phyloP scores from a whole-genome alignment of 1,140 invertebrate species.

The Diorhabda carinulata region DNA sequence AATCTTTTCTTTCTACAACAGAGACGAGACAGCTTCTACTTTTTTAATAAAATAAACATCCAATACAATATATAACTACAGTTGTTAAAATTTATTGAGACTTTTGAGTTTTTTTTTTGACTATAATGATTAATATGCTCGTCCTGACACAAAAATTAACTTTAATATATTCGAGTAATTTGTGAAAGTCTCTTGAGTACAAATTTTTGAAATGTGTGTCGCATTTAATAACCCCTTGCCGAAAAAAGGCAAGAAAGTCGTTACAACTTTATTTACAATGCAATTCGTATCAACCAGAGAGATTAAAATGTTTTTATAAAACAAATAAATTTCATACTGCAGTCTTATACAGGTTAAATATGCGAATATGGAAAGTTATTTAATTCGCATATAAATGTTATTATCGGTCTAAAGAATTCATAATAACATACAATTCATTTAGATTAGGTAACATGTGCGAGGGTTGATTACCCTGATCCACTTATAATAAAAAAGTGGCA shows the following conservation, averaged over 20 bases:
- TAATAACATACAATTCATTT: no score
- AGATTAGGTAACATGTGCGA: no score
- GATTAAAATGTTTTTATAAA: conserved; percentile 3
- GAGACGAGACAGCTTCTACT: no score
- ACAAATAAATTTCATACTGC: neutral
- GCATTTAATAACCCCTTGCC: conserved; percentile 1
- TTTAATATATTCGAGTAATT: conserved; percentile 3
- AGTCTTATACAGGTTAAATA: neutral
- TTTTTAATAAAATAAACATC: no score
- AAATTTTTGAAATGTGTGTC: conserved; percentile 3
- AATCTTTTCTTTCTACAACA: no score
- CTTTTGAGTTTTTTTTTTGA: no score
- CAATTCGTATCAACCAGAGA: neutral
- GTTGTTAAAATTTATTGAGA: no score
- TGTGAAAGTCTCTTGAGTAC: neutral
- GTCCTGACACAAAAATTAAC: neutral
- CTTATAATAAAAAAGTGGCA: no score
- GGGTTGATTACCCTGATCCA: no score
- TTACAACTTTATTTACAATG: conserved; percentile 3
- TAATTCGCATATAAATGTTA: neutral
- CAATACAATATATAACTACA: no score
- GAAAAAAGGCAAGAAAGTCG: conserved; percentile 1
- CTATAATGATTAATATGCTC: neutral
- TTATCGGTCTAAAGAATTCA: neutral
- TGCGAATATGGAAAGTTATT: neutral